These are phyloP conservation scores for Phrynocephalus guinanensis DNA, from an alignment of 2,797 vertebrate genomes.

Conservation along the genomic window DNA sequence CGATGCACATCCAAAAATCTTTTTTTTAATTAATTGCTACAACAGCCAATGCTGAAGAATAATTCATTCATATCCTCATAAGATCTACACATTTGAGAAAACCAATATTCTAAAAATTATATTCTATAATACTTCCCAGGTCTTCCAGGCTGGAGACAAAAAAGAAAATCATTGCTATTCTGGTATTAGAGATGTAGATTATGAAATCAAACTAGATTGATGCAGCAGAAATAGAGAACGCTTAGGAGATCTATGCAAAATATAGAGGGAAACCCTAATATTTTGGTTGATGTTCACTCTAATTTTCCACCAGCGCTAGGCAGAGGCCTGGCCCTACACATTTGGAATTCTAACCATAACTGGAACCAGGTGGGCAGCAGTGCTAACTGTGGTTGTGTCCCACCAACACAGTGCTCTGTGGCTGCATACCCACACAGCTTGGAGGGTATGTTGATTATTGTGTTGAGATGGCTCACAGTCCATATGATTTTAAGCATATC, in stretches of 20 bases:
- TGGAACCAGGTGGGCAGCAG: no score
- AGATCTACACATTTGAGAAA: not conserved
- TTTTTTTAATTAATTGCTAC: not conserved
- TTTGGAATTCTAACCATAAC: no score
- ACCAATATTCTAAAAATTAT: not conserved
- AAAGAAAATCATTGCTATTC: not conserved
- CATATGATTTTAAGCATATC: not conserved
- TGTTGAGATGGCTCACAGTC: not conserved
- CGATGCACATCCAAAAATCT: not conserved
- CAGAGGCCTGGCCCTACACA: no score
- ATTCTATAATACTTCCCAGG: not conserved
- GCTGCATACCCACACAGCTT: no score
- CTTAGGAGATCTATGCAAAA: not conserved
- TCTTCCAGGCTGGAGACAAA: not conserved
- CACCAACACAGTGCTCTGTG: no score
- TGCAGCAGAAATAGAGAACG: not conserved
- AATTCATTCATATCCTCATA: not conserved
- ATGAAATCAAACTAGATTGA: not conserved
- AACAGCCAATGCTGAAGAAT: not conserved
- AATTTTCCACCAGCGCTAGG: no score
- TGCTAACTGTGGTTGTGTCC: no score
- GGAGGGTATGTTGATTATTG: not conserved
- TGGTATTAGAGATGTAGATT: not conserved
- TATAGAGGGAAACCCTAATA: not conserved
- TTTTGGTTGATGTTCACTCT: no score